Evolutionary conservation across 2,797 vertebrate species (phyloP), one percentile per base, ranked within the genome.

Genomic region (Semaprochilodus insignis): DNA sequence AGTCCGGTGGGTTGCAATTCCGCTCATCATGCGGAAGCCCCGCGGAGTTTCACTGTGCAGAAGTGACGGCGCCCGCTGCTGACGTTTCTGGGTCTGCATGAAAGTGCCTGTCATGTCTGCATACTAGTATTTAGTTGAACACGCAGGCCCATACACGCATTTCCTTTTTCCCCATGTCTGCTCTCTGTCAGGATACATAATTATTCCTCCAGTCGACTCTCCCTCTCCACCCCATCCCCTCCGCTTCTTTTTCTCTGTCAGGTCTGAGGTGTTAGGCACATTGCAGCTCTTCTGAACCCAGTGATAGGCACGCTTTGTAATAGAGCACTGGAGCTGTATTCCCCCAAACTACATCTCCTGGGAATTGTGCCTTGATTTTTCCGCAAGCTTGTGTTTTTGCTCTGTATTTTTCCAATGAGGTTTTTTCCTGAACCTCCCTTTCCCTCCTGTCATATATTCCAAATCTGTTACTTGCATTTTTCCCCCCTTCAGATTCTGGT

Each of bases 401-500:
- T 74, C 69, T 65, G 36, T 80, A 82, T 82, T 82, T 76, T 80
- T 66, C 62, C 69, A 75, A 67, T 82, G 81, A 76, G 82, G 51
- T 62, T 81, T 27, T 84, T 69, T 69, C 66, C 66, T 10, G 8
- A 21, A 70, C 19, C 40, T 36, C 54, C 72, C 70, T 70, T 80
- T 82, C 44, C 48, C 21, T 36, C 16, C 31, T 51, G 67, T 80
- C 65, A 77, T 40, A 21, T 70, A 69, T 85, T 76, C 59, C 25
- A 40, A 31, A 65, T 59, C 10, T 16, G 25, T 80, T 14, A 8
- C 11, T 23, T 25, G 74, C 27, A 60, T 7, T 84, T 80, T 48
- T 71, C 1, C 52, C 4, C 3, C 19, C 40, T 36, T 69, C 71
- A 75, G 2, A 19, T 78, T 52, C 55, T 77, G 3, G 59, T 59